Evolutionary conservation across 2,888 invertebrate species (phyloP).

Genomic region (Dysmachus trigonus): DNA sequence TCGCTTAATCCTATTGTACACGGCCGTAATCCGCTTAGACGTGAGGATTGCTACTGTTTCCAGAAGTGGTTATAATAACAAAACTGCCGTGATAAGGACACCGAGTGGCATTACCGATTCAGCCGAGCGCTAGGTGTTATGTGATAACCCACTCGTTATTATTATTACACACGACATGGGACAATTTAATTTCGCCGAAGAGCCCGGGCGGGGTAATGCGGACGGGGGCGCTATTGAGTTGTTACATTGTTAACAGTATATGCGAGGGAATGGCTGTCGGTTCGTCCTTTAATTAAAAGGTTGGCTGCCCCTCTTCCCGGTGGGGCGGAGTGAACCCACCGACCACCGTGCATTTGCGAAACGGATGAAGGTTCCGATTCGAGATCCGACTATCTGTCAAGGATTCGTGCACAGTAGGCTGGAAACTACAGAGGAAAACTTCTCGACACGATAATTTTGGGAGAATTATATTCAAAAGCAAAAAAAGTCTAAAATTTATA

Average conservation of each 20-base stretch:
- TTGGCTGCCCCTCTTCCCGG: neutral
- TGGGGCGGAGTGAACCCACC: neutral
- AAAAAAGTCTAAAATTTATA: neutral
- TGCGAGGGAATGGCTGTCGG: neutral
- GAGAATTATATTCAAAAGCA: neutral
- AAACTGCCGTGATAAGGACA: constrained; percentile 25
- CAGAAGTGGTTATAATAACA: constrained; percentile 37
- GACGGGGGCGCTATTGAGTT: neutral
- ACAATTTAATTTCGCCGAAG: constrained; percentile 21
- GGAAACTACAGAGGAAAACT: neutral
- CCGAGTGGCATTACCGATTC: constrained; percentile 7
- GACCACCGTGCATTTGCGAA: neutral
- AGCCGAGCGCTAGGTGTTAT: constrained; percentile 19
- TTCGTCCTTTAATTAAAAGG: neutral
- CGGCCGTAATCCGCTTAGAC: constrained; percentile 40
- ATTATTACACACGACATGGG: constrained; percentile 29
- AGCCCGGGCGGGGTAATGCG: neutral
- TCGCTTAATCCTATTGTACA: constrained; percentile 35
- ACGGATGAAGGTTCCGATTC: neutral
- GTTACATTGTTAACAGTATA: neutral
- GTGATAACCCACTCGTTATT: constrained; percentile 22
- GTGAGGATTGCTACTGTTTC: constrained; percentile 33
- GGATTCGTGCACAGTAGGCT: neutral
- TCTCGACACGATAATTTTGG: neutral
- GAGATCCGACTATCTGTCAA: neutral